Percentiles rank a stretch among this genome's conserved stretches.
phyloP scores from a whole-genome alignment of 2,797 vertebrate species.

The Chelmon rostratus region DNA sequence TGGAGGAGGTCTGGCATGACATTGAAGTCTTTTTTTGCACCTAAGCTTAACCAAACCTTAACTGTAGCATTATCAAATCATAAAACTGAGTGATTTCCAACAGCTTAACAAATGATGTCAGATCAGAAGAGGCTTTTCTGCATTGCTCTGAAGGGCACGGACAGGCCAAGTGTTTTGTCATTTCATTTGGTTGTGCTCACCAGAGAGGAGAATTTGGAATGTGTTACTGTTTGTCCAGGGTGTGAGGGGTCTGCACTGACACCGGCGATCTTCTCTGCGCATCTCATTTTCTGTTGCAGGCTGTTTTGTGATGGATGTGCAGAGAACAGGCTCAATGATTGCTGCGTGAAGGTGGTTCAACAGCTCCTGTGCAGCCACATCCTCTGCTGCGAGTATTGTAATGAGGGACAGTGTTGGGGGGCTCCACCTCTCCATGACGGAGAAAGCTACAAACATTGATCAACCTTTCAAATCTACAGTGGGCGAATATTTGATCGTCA shows the following conservation, averaged over 20 bases:
- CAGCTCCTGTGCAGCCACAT: background rate
- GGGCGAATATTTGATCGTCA: background rate
- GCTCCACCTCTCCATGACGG: background rate
- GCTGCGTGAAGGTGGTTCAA: background rate
- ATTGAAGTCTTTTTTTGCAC: too few relatives aligned
- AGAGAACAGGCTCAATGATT: background rate
- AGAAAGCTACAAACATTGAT: background rate
- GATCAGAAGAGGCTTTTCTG: background rate
- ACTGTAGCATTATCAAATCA: background rate
- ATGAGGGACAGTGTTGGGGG: background rate
- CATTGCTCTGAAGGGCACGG: background rate
- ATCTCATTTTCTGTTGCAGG: background rate
- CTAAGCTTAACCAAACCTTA: background rate
- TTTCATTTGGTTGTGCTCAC: background rate
- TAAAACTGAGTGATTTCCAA: background rate
- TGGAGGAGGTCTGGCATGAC: too few relatives aligned
- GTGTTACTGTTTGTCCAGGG: background rate
- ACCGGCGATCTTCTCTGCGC: background rate
- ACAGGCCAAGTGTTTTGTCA: background rate
- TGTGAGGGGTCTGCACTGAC: background rate
- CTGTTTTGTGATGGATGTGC: background rate
- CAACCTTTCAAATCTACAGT: background rate
- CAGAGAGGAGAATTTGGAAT: background rate
- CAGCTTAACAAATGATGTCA: background rate
- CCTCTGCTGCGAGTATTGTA: background rate